Evolutionary conservation across 2,797 vertebrate species (phyloP).

Genomic region (Poeciliopsis presidionis): DNA sequence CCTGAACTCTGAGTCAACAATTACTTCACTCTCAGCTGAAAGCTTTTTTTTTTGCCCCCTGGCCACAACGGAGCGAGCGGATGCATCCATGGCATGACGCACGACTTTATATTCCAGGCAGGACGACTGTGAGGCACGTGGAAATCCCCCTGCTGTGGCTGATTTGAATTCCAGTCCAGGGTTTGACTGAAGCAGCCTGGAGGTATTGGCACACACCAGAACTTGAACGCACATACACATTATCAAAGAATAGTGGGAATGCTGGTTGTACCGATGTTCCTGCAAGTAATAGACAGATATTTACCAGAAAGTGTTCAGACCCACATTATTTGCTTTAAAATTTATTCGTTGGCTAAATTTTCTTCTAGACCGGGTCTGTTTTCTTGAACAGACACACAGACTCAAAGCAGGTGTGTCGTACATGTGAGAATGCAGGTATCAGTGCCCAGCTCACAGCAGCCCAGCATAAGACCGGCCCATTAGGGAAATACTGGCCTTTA

Average conservation of each 20-base stretch:
- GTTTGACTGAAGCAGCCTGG: slow-evolving; percentile 72
- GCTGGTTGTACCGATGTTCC: background rate
- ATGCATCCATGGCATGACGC: slow-evolving; percentile 68
- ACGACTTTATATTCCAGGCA: slow-evolving; percentile 58
- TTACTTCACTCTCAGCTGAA: slow-evolving; percentile 66
- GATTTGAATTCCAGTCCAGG: slow-evolving; percentile 72
- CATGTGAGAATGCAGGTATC: slow-evolving; percentile 38
- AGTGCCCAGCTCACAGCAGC: slow-evolving; percentile 29
- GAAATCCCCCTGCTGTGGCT: slow-evolving; percentile 77
- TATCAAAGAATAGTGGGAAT: slow-evolving; percentile 14
- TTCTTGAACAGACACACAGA: slow-evolving; percentile 13
- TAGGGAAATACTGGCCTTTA: slow-evolving; percentile 66
- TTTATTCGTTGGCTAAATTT: background rate
- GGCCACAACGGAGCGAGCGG: slow-evolving; percentile 63
- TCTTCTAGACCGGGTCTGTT: background rate
- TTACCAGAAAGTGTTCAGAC: background rate
- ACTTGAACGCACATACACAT: slow-evolving; percentile 27
- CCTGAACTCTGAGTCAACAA: slow-evolving; percentile 66
- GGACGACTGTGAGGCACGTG: slow-evolving; percentile 66
- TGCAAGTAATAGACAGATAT: background rate
- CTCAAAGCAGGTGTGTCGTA: slow-evolving; percentile 24
- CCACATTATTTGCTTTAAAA: background rate
- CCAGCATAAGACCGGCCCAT: slow-evolving; percentile 56
- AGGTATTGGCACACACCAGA: slow-evolving; percentile 59
- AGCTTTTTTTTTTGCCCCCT: slow-evolving; percentile 48